A percentile compares a stretch with the other conserved stretches of the same genome.
Evolutionary conservation across 2,797 vertebrate genomes (phyloP).

Genomic region (Pangasius larnaudii): DNA sequence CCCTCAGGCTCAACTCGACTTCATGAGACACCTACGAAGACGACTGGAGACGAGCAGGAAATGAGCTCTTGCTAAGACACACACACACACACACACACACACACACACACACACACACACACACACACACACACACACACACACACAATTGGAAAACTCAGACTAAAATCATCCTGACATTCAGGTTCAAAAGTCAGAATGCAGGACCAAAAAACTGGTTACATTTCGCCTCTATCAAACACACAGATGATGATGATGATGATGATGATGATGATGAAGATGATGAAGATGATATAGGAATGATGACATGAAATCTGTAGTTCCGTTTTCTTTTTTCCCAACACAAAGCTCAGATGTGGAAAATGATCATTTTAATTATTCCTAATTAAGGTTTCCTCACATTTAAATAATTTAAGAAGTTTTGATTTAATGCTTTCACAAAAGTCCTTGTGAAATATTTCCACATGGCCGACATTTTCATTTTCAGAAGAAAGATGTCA

Average conservation of each 20-base stretch:
- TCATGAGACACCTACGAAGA: conserved; percentile 74
- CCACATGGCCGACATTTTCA: too few species aligned
- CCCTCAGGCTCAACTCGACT: conserved; percentile 78
- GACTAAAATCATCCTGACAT: background rate
- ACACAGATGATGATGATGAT: background rate
- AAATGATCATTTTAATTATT: background rate
- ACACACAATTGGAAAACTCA: background rate
- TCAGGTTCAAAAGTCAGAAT: background rate
- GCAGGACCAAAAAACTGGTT: background rate
- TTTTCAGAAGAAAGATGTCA: background rate
- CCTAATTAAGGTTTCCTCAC: background rate
- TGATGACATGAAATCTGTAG: background rate
- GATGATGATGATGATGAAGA: background rate
- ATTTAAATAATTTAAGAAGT: background rate
- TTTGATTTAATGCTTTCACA: background rate
- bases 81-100: conserved; percentile 1
- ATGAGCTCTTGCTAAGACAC: background rate
- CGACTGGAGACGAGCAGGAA: conserved; percentile 60
- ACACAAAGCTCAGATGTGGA: background rate
- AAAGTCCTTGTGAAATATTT: background rate
- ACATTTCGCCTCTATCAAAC: background rate
- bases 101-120: background rate
- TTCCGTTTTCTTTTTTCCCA: background rate
- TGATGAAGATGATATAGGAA: background rate
- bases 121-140: background rate